Evolutionary conservation across 2,113 vertebrate genomes (phyloP), one percentile per base, ranked within the genome.

Genomic region (Probosciger aterrimus): DNA sequence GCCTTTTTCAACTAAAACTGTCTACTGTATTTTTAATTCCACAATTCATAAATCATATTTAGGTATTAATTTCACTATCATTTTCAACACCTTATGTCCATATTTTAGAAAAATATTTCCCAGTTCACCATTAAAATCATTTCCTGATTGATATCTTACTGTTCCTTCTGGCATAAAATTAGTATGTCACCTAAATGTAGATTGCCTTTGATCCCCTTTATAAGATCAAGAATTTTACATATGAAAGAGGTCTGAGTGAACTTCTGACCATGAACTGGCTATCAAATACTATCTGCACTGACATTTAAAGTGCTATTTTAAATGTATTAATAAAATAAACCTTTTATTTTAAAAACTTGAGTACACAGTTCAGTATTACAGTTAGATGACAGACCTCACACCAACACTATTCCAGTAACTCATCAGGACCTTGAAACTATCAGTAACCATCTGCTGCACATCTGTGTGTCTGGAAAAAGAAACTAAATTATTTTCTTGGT

Each of bases 361-460:
- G 17, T 37, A 88, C 63, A 69, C 28, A 43, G 28, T 60, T 71
- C 60, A 90, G 62, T 80, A 84, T 57, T 76, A 94, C 8, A 62
- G 62, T 33, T 80, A 87, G 59, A 63, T 69, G 57, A 81, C 57
- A 94, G 89, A 93, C 65, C 80, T 84, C 69, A 89, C 53, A 92
- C 73, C 77, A 92, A 94, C 12, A 69, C 57, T 92, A 96, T 59
- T 91, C 31, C 53, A 93, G 17, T 89, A 96, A 94, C 52, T 95
- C 92, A 94, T 87, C 44, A 91, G 68, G 95, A 91, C 76, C 65
- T 84, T 95, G 80, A 95, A 95, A 96, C 67, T 91, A 95, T 62
- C 44, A 65, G 68, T 82, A 94, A 81, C 90, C 96, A 96, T 96
- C 92, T 97, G 95, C 74, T 92, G 86, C 71, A 73, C 92, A 95